Base-by-base conservation (phyloP, 1,140 invertebrate genomes). In the Macrobrachium rosenbergii region DNA sequence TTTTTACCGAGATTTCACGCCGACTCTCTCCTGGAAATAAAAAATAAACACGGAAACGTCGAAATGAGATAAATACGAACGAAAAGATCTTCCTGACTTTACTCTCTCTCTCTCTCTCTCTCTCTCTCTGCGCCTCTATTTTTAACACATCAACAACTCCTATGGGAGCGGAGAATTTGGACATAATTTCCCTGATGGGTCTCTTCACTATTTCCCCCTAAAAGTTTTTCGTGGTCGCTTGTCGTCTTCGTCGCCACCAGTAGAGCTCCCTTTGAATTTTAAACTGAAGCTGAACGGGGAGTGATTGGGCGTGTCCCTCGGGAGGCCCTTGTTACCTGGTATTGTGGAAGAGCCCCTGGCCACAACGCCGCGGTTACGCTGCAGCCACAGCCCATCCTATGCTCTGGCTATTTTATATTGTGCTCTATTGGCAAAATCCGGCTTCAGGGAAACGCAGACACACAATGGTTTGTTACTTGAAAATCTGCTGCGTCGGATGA, bases 271-370 rank as follows among this genome's bases (percentile, higher is more conserved):
- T 60, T 86, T 86, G 83, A 86, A 86, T 86, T 86, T 86, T 86
- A 86, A 86, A 86, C 45, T 79, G 52, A 52, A 58, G 19, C 28
- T 86, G 77, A 86, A 86, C 83, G 69, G 77, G 45, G 52, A 73
- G 76, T 86, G 83, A 86, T 86, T 86, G 83, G 77, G 64, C 62
- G 63, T 80, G 83, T 86, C 83, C 80, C 83, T n/a, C 19, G 83
- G 83, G 83, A 86, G 2, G 52, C 17, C 83, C 83, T 86, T 86
- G 83, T 86, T 86, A 86, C 83, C 76, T 59, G 63, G 83, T 82
- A 87, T 87, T 87, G 78, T 82, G 67, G 59, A 43, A 59, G 83
- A 23, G 83, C 17, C 21, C 60, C 58, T 67, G 63, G 63, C 60
- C 62, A 72, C 59, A 23, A 72, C 69, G 23, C 37, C 69, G 1